A percentile compares a stretch with the other conserved stretches of the same genome.
These are phyloP conservation scores for Anabas testudineus DNA, from an alignment of 2,797 vertebrate genomes.

Conservation along the genomic window DNA sequence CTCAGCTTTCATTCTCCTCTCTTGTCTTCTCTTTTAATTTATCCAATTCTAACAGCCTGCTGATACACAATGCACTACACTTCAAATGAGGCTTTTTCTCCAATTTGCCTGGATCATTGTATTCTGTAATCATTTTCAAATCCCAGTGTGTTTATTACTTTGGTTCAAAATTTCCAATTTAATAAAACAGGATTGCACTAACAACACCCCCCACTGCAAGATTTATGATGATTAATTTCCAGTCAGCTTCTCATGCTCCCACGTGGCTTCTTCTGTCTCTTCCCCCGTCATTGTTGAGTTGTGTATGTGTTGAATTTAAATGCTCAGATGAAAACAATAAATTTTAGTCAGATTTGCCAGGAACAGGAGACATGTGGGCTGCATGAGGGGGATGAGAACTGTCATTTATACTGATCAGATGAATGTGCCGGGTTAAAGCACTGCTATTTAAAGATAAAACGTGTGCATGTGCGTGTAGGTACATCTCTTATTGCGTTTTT, in stretches of 20 bases:
- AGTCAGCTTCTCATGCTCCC: slow-evolving; percentile 15
- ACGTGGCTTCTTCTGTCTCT: slow-evolving; percentile 9
- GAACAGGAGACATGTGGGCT: slow-evolving; percentile 21
- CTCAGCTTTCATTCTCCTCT: neutral
- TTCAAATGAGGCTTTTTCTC: slow-evolving; percentile 45
- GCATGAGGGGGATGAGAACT: slow-evolving; percentile 18
- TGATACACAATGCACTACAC: slow-evolving; percentile 6
- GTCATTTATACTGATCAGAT: slow-evolving; percentile 27
- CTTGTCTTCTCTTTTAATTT: slow-evolving; percentile 9
- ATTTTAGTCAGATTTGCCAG: slow-evolving; percentile 35
- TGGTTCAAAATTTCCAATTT: slow-evolving; percentile 47
- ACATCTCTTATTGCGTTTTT: slow-evolving; percentile 8
- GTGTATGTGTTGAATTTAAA: slow-evolving; percentile 38
- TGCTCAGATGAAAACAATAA: slow-evolving; percentile 24
- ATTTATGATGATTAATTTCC: slow-evolving; percentile 51
- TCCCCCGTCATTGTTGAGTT: slow-evolving; percentile 9
- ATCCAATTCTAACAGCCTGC: slow-evolving; percentile 17
- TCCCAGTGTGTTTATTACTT: slow-evolving; percentile 36
- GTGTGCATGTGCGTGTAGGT: neutral
- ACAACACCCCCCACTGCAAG: slow-evolving; percentile 27
- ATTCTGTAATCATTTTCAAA: slow-evolving; percentile 57
- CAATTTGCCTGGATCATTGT: slow-evolving; percentile 50
- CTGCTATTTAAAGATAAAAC: neutral
- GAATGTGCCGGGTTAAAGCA: neutral
- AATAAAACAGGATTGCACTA: slow-evolving; percentile 62